These are phyloP conservation scores for Ormyrus pomaceus DNA, from an alignment of 2,888 invertebrate genomes.

Conservation along the genomic window DNA sequence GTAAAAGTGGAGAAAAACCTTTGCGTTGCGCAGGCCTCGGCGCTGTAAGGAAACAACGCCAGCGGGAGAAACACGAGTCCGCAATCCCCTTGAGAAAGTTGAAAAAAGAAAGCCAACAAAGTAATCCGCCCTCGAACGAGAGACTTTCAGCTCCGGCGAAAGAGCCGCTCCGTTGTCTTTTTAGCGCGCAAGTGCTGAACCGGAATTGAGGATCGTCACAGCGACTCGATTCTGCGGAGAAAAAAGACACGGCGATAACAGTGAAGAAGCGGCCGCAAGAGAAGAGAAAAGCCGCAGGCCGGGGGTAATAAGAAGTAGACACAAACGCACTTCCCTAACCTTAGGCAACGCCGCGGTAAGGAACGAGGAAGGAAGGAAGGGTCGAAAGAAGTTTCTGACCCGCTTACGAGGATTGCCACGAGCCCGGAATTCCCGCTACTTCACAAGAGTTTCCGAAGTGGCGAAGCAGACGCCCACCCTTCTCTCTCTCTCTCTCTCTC, in stretches of 20 bases:
- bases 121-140: slow-evolving; percentile 31
- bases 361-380: slow-evolving; percentile 61
- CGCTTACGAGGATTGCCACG: slow-evolving; percentile 70
- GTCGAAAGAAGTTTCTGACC: slow-evolving; percentile 75
- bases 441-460: slow-evolving; percentile 72
- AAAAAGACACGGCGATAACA: slow-evolving; percentile 56
- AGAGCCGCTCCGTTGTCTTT: slow-evolving; percentile 24
- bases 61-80: slow-evolving; percentile 14
- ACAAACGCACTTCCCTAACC: slow-evolving; percentile 70
- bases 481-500: slow-evolving; percentile 52
- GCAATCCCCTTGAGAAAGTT: slow-evolving; percentile 26
- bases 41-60: neutral
- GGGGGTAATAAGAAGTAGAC: slow-evolving; percentile 56
- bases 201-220: slow-evolving; percentile 37
- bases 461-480: slow-evolving; percentile 66
- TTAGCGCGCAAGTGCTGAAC: slow-evolving; percentile 35
- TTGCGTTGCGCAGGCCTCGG: neutral
- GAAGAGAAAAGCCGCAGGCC: slow-evolving; percentile 40
- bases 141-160: slow-evolving; percentile 1
- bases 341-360: slow-evolving; percentile 64
- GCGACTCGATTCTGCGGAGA: slow-evolving; percentile 20
- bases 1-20: neutral
- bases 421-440: slow-evolving; percentile 70
- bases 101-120: slow-evolving; percentile 32
- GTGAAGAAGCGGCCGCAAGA: slow-evolving; percentile 36